Conservation (phyloP, 2,797 vertebrate species). For the Linurgus olivaceus region DNA sequence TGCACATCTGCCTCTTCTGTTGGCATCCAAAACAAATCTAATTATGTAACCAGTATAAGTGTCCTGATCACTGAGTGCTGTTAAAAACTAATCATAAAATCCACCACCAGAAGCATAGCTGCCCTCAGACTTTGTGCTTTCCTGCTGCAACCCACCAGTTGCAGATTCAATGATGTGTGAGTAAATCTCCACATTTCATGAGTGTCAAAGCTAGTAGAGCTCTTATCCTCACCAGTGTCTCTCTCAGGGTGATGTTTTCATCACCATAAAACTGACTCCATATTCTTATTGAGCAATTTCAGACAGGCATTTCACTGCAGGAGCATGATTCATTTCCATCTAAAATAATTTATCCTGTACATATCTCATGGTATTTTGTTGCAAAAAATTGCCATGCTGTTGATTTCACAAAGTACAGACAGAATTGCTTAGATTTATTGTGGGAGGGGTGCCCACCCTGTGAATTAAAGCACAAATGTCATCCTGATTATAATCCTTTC, state of each 20-base stretch:
- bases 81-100: background rate
- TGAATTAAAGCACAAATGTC: background rate
- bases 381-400: background rate
- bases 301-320: background rate
- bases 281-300: background rate
- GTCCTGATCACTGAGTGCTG: background rate
- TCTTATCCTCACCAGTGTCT: background rate
- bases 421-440: background rate
- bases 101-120: background rate
- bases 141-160: background rate
- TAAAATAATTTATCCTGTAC: constrained; percentile 10
- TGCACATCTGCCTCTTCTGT: background rate
- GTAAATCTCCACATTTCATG: background rate
- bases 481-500: background rate
- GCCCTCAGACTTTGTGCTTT: background rate
- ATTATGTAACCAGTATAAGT: background rate
- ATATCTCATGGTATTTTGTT: background rate
- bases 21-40: background rate
- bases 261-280: constrained; percentile 18
- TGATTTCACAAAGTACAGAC: background rate
- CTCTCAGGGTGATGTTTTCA: background rate
- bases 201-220: background rate
- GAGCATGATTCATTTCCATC: background rate
- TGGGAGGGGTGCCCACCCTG: background rate
- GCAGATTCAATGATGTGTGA: background rate